Conservation (phyloP, 2,113 vertebrate genomes). For the Halichoerus grypus region DNA sequence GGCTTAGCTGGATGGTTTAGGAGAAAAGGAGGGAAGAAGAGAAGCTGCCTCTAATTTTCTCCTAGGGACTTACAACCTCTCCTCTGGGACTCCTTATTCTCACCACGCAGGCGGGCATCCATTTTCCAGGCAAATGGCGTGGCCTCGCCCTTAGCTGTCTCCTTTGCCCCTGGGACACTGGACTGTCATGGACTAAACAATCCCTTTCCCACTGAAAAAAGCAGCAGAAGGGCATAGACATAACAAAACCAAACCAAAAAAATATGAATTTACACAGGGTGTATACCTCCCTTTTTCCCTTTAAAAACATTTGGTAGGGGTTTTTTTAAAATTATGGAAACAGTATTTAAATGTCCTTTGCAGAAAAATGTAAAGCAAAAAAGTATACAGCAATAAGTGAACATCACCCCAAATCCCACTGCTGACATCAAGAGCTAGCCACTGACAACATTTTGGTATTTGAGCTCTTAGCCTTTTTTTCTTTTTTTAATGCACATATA, state of each 20-base stretch:
- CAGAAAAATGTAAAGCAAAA: conserved; percentile 24
- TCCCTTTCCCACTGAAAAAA: neutral
- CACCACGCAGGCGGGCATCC: neutral
- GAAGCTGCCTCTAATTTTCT: neutral
- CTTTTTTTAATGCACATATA: neutral
- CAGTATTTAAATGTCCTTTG: neutral
- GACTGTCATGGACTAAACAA: neutral
- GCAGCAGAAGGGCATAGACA: neutral
- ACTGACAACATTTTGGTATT: neutral
- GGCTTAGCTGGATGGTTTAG: neutral
- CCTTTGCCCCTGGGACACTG: neutral
- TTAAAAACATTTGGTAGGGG: neutral
- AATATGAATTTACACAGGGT: neutral
- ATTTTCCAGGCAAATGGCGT: neutral
- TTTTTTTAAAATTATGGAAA: neutral
- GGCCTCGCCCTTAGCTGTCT: no score
- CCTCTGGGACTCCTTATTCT: neutral
- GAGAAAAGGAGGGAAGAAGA: neutral
- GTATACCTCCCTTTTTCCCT: neutral
- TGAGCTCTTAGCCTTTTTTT: neutral
- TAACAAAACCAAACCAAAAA: neutral
- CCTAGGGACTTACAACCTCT: neutral
- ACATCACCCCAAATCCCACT: neutral
- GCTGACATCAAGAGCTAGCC: neutral
- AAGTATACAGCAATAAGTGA: neutral